A percentile compares a stretch with the other conserved stretches of the same genome.
phyloP scores from a whole-genome alignment of 2,797 vertebrate species.

The Cynodonichthys magdalenae region DNA sequence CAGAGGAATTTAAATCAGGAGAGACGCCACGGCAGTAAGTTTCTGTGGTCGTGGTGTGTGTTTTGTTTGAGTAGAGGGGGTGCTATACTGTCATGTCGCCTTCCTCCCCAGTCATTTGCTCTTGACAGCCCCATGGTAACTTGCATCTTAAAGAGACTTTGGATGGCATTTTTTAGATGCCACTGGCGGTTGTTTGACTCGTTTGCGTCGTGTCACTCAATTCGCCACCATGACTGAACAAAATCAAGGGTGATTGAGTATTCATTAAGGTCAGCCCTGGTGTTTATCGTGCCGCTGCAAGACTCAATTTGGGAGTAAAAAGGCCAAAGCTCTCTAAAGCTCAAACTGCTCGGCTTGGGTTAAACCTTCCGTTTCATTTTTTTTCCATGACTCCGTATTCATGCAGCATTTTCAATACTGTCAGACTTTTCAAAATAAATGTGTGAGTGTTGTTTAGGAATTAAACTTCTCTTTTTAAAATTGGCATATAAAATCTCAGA shows the following conservation, averaged over 20 bases:
- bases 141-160: slow-evolving; percentile 68
- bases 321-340: slow-evolving; percentile 36
- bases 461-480: slow-evolving; percentile 18
- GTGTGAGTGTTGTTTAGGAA: slow-evolving; percentile 14
- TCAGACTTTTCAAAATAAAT: background rate
- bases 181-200: slow-evolving; percentile 76
- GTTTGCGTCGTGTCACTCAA: slow-evolving; percentile 72
- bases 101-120: slow-evolving; percentile 72
- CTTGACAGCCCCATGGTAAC: slow-evolving; percentile 72
- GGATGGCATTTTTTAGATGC: slow-evolving; percentile 74
- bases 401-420: slow-evolving; percentile 38
- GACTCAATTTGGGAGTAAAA: slow-evolving; percentile 55
- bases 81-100: slow-evolving; percentile 62
- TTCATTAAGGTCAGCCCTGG: slow-evolving; percentile 73
- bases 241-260: slow-evolving; percentile 72
- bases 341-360: slow-evolving; percentile 45
- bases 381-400: slow-evolving; percentile 21
- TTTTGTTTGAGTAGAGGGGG: slow-evolving; percentile 22
- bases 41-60: slow-evolving; percentile 32
- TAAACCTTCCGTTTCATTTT: slow-evolving; percentile 42
- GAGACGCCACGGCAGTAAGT: slow-evolving; percentile 53
- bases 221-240: slow-evolving; percentile 67
- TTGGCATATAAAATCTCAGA: slow-evolving; percentile 3
- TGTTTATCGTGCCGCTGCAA: slow-evolving; percentile 58
- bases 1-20: slow-evolving; percentile 67